Base-by-base conservation (phyloP, 2,113 vertebrate genomes). In the Candoia aspera region DNA sequence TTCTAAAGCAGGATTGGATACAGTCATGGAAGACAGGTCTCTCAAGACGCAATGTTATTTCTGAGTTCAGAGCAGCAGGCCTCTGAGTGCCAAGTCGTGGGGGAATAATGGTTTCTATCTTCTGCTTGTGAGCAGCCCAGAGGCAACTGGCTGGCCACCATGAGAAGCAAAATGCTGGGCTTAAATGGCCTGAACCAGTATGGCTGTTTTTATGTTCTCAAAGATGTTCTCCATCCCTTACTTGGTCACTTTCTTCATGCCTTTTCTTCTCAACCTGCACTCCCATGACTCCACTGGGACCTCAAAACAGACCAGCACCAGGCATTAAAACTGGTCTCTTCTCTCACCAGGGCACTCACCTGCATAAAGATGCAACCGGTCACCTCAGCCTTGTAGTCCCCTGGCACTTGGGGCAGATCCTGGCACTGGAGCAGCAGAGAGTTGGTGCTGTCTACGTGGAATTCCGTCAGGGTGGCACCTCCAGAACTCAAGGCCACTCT, bases 361-460 rank as follows among this genome's bases (percentile, higher is more conserved):
- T 98, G 98, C 58, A 97, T 79, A 24, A 97, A 97, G 29, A 97
- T 96, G 9, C 97, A 98, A 86, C 97, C 97, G 13, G 96, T 97
- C 62, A 96, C 97, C 6, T 90, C 91, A 0, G 91, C 87, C n/a
- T 8, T 96, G 96, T 98, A 98, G 2, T 97, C 90, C 42, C 97
- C 97, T 0, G 98, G 97, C 68, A 98, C 91, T n/a, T 86, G 86
- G 46, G 97, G 94, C 89, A 98, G 94, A 24, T 79, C 0, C 90
- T 93, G 33, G 13, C 98, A 98, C 93, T 99, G 99, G 10, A 98
- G 97, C 89, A 99, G 95, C 89, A 99, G 96, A 58, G 97, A 97
- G 95, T 98, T 99, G 91, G 73, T 68, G 23, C 97, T 62, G 54
- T 98, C 96, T 84, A 99, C 96, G 0, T 96, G 95, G 93, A 99